Evolutionary conservation across 2,797 vertebrate genomes (phyloP), one percentile per base, ranked within the genome.

Genomic region (Pseudotriccus pelzelni): DNA sequence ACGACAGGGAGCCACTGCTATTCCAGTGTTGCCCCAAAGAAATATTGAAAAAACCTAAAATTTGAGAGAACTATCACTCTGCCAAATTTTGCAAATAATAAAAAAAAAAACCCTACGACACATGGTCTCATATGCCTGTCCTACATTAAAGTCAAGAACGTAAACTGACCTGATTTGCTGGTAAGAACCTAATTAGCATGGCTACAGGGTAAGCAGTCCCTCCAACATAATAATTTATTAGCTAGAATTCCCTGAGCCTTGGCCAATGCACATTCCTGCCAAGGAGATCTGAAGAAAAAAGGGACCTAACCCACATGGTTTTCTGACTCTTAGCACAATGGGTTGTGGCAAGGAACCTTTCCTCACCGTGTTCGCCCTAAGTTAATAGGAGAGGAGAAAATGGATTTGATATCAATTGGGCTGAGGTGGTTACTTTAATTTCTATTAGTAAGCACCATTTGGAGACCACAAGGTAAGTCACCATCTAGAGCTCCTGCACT

Each of bases 201-300:
- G 70, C 59, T 94, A 81, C 55, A 39, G 91, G 80, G 76, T 82
- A 30, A 96, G 77, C 55, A 91, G 79, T 88, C 21, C 43, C 63
- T 94, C 82, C 44, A 92, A 91, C 37, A 80, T 49, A 75, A 95
- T 95, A 87, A 95, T 96, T 95, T 88, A 93, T 96, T 97, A 95
- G 59, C 62, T 94, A 78, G 66, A 94, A 92, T 84, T 88, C 87
- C 87, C 85, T 92, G 89, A 74, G 82, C 37, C 47, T 81, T 87
- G 67, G 76, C 91, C 91, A 95, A 52, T 5, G 20, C 9, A 69
- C 32, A 25, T 75, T 81, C 44, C 59, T 91, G 82, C 84, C 92
- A 96, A 96, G 91, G 84, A 96, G 73, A 84, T 52, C 69, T 92
- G 55, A 91, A 91, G 84, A 93, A 93, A 82, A 96, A 91, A 92